These are phyloP conservation scores for Busseola fusca DNA, from an alignment of 2,888 invertebrate species.

Conservation along the genomic window DNA sequence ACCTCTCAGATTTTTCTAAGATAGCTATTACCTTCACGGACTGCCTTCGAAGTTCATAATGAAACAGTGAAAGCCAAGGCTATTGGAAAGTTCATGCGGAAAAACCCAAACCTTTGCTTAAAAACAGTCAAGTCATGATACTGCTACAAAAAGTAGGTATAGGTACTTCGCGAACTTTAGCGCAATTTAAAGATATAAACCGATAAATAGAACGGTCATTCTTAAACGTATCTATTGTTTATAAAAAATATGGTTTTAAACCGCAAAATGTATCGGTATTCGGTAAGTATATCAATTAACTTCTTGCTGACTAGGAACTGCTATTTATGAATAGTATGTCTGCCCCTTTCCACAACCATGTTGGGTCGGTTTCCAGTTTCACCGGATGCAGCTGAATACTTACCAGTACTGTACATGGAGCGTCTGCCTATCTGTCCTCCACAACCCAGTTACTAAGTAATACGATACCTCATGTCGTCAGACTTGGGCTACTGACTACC, in stretches of 20 bases:
- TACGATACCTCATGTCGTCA: no score
- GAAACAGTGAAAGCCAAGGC: constrained; percentile 18
- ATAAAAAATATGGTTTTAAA: constrained; percentile 35
- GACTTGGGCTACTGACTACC: no score
- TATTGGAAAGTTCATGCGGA: constrained; percentile 15
- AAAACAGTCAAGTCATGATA: background rate
- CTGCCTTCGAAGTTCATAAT: constrained; percentile 9
- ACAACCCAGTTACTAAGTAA: no score
- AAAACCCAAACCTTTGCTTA: constrained; percentile 33
- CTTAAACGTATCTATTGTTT: constrained; percentile 37
- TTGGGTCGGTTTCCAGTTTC: no score
- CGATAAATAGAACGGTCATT: constrained; percentile 48
- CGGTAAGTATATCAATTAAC: constrained; percentile 21
- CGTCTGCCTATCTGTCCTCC: no score
- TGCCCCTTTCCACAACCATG: no score
- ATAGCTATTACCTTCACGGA: constrained; percentile 6
- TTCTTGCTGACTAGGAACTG: constrained; percentile 29
- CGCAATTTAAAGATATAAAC: constrained; percentile 26
- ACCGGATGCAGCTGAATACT: no score
- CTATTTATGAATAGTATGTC: constrained; percentile 15
- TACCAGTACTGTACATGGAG: no score
- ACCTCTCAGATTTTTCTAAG: background rate
- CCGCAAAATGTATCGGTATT: constrained; percentile 16
- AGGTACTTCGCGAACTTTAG: background rate
- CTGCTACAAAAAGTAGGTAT: constrained; percentile 12